Conservation (phyloP, 2,797 vertebrate species). For the Enteromius paludinosus region DNA sequence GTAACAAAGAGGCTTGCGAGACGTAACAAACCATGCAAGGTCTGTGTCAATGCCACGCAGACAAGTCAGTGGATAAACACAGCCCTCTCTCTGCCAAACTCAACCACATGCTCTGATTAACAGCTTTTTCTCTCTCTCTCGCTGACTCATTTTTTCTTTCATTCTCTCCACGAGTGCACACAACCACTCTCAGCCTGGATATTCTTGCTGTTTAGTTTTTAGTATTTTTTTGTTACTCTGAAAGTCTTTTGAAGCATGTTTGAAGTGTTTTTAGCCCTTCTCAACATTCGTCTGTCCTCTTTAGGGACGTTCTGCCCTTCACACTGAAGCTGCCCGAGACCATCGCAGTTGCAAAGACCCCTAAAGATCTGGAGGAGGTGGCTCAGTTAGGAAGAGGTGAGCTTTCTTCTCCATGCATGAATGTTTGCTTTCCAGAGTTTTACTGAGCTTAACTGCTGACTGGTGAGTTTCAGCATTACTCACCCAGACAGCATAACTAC, state of each 20-base stretch:
- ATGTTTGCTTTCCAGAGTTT: background rate
- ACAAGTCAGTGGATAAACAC: slow-evolving; percentile 47
- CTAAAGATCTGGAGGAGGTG: slow-evolving; percentile 90
- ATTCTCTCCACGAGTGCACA: background rate
- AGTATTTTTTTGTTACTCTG: background rate
- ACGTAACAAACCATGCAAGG: background rate
- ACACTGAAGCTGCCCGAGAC: slow-evolving; percentile 91
- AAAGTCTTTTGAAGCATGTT: slow-evolving; percentile 1
- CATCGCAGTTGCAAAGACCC: slow-evolving; percentile 89
- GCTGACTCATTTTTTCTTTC: background rate
- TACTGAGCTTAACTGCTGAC: slow-evolving; percentile 17
- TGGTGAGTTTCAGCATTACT: slow-evolving; percentile 6
- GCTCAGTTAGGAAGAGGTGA: slow-evolving; percentile 91
- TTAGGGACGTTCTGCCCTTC: slow-evolving; percentile 93
- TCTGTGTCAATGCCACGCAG: slow-evolving; percentile 39
- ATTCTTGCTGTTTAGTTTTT: background rate
- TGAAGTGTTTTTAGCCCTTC: background rate
- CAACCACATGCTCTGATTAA: slow-evolving; percentile 52
- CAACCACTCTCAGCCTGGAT: background rate
- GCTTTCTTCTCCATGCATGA: slow-evolving; percentile 59
- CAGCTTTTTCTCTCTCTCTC: background rate
- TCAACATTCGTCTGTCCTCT: slow-evolving; percentile 17
- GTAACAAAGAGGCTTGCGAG: slow-evolving; percentile 1
- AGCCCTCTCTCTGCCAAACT: slow-evolving; percentile 39
- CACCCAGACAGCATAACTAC: background rate